phyloP scores from a whole-genome alignment of 2,888 invertebrate genomes.

The Melanotus villosus region DNA sequence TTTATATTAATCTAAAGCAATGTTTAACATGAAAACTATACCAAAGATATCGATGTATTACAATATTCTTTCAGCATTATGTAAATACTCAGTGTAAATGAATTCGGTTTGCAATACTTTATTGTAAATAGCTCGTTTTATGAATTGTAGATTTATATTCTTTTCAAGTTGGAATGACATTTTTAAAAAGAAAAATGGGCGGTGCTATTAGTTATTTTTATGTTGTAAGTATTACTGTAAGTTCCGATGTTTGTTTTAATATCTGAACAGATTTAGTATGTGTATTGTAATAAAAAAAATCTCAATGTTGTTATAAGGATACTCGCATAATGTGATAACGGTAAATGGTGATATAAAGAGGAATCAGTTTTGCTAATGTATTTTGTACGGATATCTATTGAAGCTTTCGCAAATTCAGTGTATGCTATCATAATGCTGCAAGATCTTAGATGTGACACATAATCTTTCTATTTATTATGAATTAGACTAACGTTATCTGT shows the following conservation, averaged over 20 bases:
- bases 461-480: neutral
- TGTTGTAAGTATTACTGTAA: constrained; percentile 11
- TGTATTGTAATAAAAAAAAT: constrained; percentile 52
- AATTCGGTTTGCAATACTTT: constrained; percentile 29
- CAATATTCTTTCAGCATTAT: constrained; percentile 26
- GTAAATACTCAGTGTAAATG: constrained; percentile 39
- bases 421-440: neutral
- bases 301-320: constrained; percentile 59
- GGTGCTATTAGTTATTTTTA: constrained; percentile 38
- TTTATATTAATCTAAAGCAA: constrained; percentile 13
- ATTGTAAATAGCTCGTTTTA: constrained; percentile 26
- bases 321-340: constrained; percentile 67
- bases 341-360: constrained; percentile 52
- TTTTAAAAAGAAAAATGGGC: constrained; percentile 13
- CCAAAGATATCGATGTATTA: constrained; percentile 47
- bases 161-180: constrained; percentile 18
- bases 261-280: constrained; percentile 18
- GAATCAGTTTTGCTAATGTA: constrained; percentile 7
- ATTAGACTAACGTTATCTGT: neutral
- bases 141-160: constrained; percentile 26
- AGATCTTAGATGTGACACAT: constrained; percentile 13
- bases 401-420: constrained; percentile 24
- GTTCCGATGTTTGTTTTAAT: constrained; percentile 26
- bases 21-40: constrained; percentile 37
- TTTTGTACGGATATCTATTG: constrained; percentile 6